phyloP scores from a whole-genome alignment of 1,140 invertebrate species.

The Eurytemora carolleeae region DNA sequence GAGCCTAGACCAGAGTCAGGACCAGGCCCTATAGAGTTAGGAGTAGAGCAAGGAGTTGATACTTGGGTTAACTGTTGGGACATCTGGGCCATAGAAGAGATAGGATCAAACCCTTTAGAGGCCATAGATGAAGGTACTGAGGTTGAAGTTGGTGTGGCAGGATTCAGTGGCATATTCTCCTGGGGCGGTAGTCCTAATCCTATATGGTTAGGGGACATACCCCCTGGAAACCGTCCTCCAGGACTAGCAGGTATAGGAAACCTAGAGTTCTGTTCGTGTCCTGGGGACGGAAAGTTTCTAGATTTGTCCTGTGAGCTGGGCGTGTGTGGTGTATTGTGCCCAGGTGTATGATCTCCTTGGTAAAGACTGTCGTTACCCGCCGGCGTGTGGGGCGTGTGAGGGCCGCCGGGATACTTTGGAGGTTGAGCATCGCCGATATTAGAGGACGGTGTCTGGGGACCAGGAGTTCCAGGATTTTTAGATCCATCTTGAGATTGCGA shows the following conservation, averaged over 20 bases:
- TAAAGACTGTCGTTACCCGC: slow-evolving; percentile 6
- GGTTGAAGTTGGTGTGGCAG: slow-evolving; percentile 43
- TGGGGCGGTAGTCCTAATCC: slow-evolving; percentile 17
- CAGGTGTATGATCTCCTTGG: neutral
- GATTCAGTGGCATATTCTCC: slow-evolving; percentile 58
- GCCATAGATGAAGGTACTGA: slow-evolving; percentile 22
- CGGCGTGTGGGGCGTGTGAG: slow-evolving; percentile 19
- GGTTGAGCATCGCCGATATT: slow-evolving; percentile 16
- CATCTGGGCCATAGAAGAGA: slow-evolving; percentile 80
- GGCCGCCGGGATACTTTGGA: slow-evolving; percentile 17
- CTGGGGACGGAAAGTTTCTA: neutral
- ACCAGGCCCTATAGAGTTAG: slow-evolving; percentile 15
- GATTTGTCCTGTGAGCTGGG: too few relatives aligned
- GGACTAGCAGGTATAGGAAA: too few relatives aligned
- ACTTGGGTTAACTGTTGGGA: slow-evolving; percentile 64
- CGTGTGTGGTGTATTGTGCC: too few relatives aligned
- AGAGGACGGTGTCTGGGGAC: slow-evolving; percentile 18
- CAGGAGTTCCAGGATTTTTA: slow-evolving; percentile 16
- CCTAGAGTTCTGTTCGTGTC: too few relatives aligned
- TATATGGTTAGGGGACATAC: slow-evolving; percentile 19
- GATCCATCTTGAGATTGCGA: too few relatives aligned
- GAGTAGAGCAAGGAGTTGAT: slow-evolving; percentile 14
- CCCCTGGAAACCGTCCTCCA: slow-evolving; percentile 13
- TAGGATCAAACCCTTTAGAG: slow-evolving; percentile 53
- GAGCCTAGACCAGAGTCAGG: slow-evolving; percentile 13